These are phyloP conservation scores for Varanus salvator DNA, from an alignment of 2,113 vertebrate genomes.

Conservation along the genomic window DNA sequence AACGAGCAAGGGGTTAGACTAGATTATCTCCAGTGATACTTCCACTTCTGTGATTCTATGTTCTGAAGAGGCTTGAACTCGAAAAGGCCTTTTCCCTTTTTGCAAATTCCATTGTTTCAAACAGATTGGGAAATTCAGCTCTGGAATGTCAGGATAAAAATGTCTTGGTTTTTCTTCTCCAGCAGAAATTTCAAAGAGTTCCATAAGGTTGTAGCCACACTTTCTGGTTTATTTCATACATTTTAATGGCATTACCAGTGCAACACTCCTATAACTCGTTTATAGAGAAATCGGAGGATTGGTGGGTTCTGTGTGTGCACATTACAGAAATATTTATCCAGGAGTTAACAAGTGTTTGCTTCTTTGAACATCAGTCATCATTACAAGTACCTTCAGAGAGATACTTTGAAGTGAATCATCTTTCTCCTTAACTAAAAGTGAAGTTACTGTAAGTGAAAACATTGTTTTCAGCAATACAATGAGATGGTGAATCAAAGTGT, in stretches of 20 bases:
- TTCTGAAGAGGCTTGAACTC: background rate
- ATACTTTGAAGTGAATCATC: conserved; percentile 57
- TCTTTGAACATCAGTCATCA: conserved; percentile 59
- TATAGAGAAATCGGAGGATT: background rate
- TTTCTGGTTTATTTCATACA: conserved; percentile 7
- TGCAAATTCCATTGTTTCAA: background rate
- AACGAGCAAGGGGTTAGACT: background rate
- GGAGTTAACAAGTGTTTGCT: conserved; percentile 32
- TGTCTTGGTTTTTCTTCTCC: background rate
- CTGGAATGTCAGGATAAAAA: background rate
- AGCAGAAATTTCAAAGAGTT: background rate
- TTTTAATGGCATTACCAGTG: conserved; percentile 31
- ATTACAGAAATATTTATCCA: conserved; percentile 55
- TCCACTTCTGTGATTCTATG: no score
- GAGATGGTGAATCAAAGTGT: conserved; percentile 14
- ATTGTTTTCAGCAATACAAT: conserved; percentile 15
- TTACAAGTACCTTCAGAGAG: conserved; percentile 55
- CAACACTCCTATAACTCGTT: background rate
- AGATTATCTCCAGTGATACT: background rate
- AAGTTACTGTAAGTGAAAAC: conserved; percentile 53
- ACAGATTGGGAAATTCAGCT: background rate
- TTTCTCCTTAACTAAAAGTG: conserved; percentile 57
- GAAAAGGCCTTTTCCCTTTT: background rate
- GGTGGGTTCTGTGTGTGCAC: background rate
- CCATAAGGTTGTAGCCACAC: background rate